Conservation (phyloP, 2,797 vertebrate genomes). For the Hipposideros larvatus region DNA sequence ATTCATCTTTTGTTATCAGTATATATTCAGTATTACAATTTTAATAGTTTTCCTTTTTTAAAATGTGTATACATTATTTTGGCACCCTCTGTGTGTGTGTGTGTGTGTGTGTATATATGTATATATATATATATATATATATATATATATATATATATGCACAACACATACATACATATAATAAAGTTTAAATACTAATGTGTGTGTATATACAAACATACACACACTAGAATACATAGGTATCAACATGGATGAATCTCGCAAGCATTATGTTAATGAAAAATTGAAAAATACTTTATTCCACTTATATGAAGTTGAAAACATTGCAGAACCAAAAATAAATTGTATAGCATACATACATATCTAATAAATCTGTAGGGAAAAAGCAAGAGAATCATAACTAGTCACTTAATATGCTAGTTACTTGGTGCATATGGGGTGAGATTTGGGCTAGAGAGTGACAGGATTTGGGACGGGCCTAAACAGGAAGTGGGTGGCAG, state of each 20-base stretch:
- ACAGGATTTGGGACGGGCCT: not conserved
- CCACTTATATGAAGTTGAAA: not conserved
- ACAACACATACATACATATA: not conserved
- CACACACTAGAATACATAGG: not conserved
- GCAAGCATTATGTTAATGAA: not conserved
- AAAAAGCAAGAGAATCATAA: not conserved
- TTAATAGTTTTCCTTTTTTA: too few species aligned
- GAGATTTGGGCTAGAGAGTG: not conserved
- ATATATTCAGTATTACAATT: too few species aligned
- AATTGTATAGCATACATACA: not conserved
- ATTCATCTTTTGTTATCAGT: too few species aligned
- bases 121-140: not conserved
- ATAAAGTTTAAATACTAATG: not conserved
- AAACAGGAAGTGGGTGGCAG: not conserved
- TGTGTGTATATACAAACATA: not conserved
- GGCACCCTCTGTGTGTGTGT: too few species aligned
- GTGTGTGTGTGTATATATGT: not conserved
- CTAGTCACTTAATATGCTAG: not conserved
- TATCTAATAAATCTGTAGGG: not conserved
- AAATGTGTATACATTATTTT: too few species aligned
- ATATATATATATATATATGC: not conserved
- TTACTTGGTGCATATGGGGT: not conserved
- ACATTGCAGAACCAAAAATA: not conserved
- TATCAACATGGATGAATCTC: not conserved
- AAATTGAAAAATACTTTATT: not conserved